Conservation (phyloP, 2,888 invertebrate genomes). For the Octodonta nipae region DNA sequence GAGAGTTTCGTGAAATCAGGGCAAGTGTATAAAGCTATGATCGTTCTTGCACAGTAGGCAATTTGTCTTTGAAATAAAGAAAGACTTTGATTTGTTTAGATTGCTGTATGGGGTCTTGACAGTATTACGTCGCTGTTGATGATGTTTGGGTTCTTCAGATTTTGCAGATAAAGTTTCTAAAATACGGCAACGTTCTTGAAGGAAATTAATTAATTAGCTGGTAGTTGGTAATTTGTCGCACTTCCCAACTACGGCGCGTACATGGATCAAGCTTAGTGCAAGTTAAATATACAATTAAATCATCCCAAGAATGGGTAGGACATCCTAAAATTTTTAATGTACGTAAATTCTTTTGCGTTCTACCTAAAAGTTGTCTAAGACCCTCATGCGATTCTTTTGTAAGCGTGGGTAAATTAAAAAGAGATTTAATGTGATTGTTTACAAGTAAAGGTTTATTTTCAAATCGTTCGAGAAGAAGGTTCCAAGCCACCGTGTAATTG, state of each 20-base stretch:
- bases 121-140: neutral
- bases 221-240: neutral
- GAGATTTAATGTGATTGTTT: slow-evolving; percentile 3
- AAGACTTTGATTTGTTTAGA: neutral
- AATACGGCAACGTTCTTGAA: neutral
- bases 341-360: slow-evolving; percentile 3
- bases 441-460: neutral
- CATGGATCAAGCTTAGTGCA: slow-evolving; percentile 2
- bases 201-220: neutral
- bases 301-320: slow-evolving; percentile 3
- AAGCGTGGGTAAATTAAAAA: neutral
- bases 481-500: neutral
- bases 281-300: slow-evolving; percentile 2
- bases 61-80: neutral
- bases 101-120: no score
- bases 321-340: slow-evolving; percentile 3
- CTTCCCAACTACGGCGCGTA: slow-evolving; percentile 4
- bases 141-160: neutral
- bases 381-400: slow-evolving; percentile 2
- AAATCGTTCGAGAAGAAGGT: neutral
- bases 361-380: slow-evolving; percentile 1
- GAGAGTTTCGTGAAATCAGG: neutral
- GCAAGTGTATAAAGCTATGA: neutral
- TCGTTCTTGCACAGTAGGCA: neutral
- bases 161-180: neutral